Base-by-base conservation (phyloP, 2,888 invertebrate species). In the Sinelater perroti region DNA sequence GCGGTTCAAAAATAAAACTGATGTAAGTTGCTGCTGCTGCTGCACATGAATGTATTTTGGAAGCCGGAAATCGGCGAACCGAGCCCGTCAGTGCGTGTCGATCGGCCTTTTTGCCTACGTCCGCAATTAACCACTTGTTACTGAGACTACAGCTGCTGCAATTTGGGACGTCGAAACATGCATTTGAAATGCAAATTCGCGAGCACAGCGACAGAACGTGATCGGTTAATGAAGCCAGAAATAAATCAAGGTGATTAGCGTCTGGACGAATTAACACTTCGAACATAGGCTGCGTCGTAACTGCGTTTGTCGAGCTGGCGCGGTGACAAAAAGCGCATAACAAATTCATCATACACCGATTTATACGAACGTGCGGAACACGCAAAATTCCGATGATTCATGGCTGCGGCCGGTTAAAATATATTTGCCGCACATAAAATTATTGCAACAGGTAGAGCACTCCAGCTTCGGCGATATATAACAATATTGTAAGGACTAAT, bases 221-320 rank as follows among this genome's bases (percentile, higher is more conserved):
- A 26, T 26, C 2, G 6, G 10, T n/a, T 26, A 26, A 26, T 5
- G 10, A 2, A 2, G 8, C 14, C 7, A 14, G 4, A 33, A 3
- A 33, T 5, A 5, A 13, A 14, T 33, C 33, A 33, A 33, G 33
- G 33, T 5, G 33, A 33, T 13, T 14, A 16, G 7, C 11, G 3
- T 14, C 17, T 17, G 4, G 17, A 14, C 3, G 14, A 33, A 13
- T 28, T 33, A 13, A 14, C n/a, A 33, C 33, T 14, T 33, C 11
- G 11, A 14, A 4, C 33, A 33, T 2, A 33, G 14, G 14, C 13
- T 16, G 33, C n/a, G 8, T 33, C 33, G 17, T 33, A 33, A 33
- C 17, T 33, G 17, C 17, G 17, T 33, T 33, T 33, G 33, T 33
- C 33, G 17, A 33, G 16, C 17, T 33, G 33, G 33, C 33, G 17